phyloP scores from a whole-genome alignment of 1,140 invertebrate genomes.

The Drosophila albomicans region DNA sequence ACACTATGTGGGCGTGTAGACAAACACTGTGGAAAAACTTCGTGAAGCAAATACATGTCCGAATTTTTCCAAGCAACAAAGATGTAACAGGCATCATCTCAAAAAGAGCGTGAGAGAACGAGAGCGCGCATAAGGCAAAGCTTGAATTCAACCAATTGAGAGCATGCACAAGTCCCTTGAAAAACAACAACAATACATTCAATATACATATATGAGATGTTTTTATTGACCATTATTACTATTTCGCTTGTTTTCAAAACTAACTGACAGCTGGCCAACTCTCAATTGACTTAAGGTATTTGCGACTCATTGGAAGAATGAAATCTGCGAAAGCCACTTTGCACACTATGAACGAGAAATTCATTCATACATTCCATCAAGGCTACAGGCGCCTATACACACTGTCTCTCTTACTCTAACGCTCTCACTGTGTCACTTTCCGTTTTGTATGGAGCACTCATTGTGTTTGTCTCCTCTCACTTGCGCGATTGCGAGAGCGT shows the following conservation, averaged over 20 bases:
- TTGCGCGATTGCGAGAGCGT: conserved; percentile 54
- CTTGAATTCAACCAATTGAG: conserved; percentile 37
- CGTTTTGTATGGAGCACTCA: conserved; percentile 20
- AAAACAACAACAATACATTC: conserved; percentile 42
- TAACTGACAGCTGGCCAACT: neutral
- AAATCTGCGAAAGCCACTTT: conserved; percentile 27
- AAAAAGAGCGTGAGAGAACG: conserved; percentile 35
- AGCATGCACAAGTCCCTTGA: conserved; percentile 35
- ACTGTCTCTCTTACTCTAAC: conserved; percentile 23
- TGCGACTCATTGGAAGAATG: neutral
- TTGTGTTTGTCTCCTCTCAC: conserved; percentile 27
- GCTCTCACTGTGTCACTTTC: conserved; percentile 16
- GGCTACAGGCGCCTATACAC: conserved; percentile 46
- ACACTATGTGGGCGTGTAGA: conserved; percentile 77
- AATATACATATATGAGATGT: conserved; percentile 8
- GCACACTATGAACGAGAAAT: conserved; percentile 56
- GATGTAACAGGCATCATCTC: conserved; percentile 70
- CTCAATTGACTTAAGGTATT: neutral
- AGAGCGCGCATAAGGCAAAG: conserved; percentile 44
- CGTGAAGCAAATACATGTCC: conserved; percentile 49
- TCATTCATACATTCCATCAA: conserved; percentile 75
- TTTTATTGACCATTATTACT: too few relatives aligned
- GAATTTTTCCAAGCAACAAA: conserved; percentile 77
- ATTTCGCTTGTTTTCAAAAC: neutral
- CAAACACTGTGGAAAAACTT: conserved; percentile 77